Percentiles rank a stretch among this genome's conserved stretches.
These are phyloP conservation scores for Eriocheir sinensis DNA, from an alignment of 1,140 invertebrate genomes.

Conservation along the genomic window DNA sequence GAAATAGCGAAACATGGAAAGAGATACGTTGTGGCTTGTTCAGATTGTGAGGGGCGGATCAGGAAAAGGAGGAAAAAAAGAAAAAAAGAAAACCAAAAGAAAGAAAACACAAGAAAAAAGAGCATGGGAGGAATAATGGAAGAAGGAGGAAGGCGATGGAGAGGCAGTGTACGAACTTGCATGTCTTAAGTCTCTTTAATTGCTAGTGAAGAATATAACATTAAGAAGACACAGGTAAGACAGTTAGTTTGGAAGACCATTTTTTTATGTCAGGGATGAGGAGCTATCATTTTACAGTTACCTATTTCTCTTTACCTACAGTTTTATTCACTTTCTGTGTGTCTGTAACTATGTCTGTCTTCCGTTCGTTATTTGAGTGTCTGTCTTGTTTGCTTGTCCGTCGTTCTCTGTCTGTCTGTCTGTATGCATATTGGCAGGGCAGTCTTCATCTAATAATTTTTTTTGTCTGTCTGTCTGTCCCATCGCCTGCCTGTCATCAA, in stretches of 20 bases:
- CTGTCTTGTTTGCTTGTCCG: neutral
- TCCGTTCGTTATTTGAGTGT: neutral
- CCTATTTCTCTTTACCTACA: too few relatives aligned
- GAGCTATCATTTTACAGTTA: too few relatives aligned
- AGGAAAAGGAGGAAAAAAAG: neutral
- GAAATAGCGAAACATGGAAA: too few relatives aligned
- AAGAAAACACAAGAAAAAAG: neutral
- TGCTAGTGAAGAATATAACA: neutral
- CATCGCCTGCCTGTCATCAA: neutral
- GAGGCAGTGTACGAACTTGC: too few relatives aligned
- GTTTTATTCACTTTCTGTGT: too few relatives aligned
- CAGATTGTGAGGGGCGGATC: neutral
- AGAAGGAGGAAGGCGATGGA: too few relatives aligned
- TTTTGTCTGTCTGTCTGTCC: slow-evolving; percentile 10
- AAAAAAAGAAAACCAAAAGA: too few relatives aligned
- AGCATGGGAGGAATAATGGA: too few relatives aligned
- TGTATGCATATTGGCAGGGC: too few relatives aligned
- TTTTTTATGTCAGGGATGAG: neutral
- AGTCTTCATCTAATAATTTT: too few relatives aligned
- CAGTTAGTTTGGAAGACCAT: neutral
- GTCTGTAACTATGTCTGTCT: neutral
- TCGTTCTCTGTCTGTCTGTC: neutral
- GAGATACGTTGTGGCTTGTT: neutral
- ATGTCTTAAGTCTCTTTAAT: neutral
- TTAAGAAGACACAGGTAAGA: neutral